A percentile compares a stretch with the other conserved stretches of the same genome.
These are phyloP conservation scores for Metridium senile DNA, from an alignment of 92 coral and sea anemone genomes.

Conservation along the genomic window DNA sequence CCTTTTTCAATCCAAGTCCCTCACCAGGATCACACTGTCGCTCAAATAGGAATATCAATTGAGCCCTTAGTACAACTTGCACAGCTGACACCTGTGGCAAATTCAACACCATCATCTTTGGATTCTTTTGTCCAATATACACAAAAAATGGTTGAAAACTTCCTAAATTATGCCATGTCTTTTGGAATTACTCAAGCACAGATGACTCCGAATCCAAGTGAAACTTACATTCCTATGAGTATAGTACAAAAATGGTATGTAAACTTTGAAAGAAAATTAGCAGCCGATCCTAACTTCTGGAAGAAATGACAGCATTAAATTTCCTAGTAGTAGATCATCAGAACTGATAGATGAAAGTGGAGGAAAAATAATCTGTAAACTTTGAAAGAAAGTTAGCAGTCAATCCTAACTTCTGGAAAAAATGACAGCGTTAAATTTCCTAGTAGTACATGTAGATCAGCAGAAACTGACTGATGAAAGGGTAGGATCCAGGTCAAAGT, in stretches of 20 bases:
- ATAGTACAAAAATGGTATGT: conserved; percentile 88
- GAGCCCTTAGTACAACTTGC: conserved; percentile 86
- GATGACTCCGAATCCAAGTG: conserved; percentile 91
- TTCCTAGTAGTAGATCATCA: no score
- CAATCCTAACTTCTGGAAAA: conserved; percentile 95
- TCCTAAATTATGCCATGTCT: conserved; percentile 89
- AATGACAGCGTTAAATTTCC: no score
- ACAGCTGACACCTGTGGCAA: conserved; percentile 84
- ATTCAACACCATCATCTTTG: conserved; percentile 79
- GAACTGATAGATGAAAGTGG: conserved; percentile 78
- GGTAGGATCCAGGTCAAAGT: no score
- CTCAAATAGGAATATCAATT: conserved; percentile 93
- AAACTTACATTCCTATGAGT: conserved; percentile 85
- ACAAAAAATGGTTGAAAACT: conserved; percentile 93
- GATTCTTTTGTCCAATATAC: conserved; percentile 91
- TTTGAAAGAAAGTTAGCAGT: conserved; percentile 82
- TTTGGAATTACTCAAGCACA: conserved; percentile 86
- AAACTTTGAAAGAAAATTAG: conserved; percentile 80
- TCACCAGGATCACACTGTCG: conserved; percentile 59
- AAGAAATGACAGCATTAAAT: conserved; percentile 21
- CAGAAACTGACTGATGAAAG: no score
- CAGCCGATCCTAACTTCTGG: conserved; percentile 95
- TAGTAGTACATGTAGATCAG: no score
- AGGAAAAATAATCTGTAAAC: conserved; percentile 80
- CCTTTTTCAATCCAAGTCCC: conserved; percentile 70